phyloP scores from a whole-genome alignment of 2,888 invertebrate species.

The Caenorhabditis afra region DNA sequence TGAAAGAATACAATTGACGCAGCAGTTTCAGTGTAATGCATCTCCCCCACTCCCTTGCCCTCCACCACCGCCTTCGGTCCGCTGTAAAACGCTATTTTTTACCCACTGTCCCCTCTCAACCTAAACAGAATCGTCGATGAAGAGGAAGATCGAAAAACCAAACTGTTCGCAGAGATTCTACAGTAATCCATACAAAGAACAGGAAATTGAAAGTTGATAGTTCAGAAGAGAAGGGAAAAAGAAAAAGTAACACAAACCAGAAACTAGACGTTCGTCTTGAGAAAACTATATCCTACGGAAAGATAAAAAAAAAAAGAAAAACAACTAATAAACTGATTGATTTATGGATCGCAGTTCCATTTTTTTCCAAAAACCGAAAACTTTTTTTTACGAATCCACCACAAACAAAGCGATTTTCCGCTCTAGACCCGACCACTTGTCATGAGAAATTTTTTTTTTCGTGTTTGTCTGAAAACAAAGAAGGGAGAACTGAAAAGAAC shows the following conservation, averaged over 20 bases:
- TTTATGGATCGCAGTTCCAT: background rate
- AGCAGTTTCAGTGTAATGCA: conserved; percentile 46
- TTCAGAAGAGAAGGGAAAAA: too few relatives aligned
- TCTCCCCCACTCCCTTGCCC: too few relatives aligned
- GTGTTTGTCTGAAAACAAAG: background rate
- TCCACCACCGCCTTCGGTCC: too few relatives aligned
- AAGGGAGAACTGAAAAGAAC: background rate
- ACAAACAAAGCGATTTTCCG: background rate
- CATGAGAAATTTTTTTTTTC: background rate
- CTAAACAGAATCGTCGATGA: background rate
- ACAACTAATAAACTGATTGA: background rate
- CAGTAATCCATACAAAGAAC: too few relatives aligned
- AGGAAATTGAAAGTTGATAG: too few relatives aligned
- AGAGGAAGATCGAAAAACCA: too few relatives aligned
- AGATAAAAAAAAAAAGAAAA: too few relatives aligned
- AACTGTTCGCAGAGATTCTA: too few relatives aligned
- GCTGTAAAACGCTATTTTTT: conserved; percentile 32
- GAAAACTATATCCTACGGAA: too few relatives aligned
- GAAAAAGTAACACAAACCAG: too few relatives aligned
- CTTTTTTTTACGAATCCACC: background rate
- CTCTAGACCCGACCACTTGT: too few relatives aligned
- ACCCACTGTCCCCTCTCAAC: background rate
- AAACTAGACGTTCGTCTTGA: too few relatives aligned
- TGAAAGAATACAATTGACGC: conserved; percentile 40
- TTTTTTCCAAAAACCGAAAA: background rate